phyloP scores from a whole-genome alignment of 2,113 vertebrate species.

The Zapus hudsonius region DNA sequence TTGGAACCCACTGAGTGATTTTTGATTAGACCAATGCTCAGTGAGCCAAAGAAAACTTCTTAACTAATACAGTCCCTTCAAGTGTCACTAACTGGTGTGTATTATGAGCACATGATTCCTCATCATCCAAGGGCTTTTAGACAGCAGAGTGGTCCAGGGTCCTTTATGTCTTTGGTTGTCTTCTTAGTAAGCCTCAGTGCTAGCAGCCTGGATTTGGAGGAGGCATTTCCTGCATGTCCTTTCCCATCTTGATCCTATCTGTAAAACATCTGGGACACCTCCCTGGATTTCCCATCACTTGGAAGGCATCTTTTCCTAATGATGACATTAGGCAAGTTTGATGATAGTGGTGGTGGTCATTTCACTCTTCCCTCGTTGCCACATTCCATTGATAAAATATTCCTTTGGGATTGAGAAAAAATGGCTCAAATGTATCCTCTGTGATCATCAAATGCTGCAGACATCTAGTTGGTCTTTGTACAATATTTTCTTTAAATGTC shows the following conservation, averaged over 20 bases:
- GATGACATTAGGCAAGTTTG: slow-evolving; percentile 9
- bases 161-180: neutral
- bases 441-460: neutral
- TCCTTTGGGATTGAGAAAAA: slow-evolving; percentile 17
- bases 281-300: slow-evolving; percentile 29
- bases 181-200: neutral
- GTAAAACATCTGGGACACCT: slow-evolving; percentile 55
- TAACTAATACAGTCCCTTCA: neutral
- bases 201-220: neutral
- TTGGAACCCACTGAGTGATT: neutral
- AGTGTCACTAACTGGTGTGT: neutral
- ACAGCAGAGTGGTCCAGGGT: neutral
- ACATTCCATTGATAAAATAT: neutral
- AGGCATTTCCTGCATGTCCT: neutral
- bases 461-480: slow-evolving; percentile 3
- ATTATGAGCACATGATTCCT: neutral
- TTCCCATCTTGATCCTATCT: slow-evolving; percentile 35
- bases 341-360: slow-evolving; percentile 15
- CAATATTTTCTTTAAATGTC: slow-evolving; percentile 37
- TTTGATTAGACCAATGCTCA: neutral
- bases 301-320: slow-evolving; percentile 4
- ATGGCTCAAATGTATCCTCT: neutral
- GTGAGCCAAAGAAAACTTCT: neutral
- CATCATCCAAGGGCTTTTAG: neutral
- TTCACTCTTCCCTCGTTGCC: slow-evolving; percentile 40